Evolutionary conservation across 1,140 invertebrate genomes (phyloP), one percentile per base, ranked within the genome.

Genomic region (Pemphigus obesinymphae): DNA sequence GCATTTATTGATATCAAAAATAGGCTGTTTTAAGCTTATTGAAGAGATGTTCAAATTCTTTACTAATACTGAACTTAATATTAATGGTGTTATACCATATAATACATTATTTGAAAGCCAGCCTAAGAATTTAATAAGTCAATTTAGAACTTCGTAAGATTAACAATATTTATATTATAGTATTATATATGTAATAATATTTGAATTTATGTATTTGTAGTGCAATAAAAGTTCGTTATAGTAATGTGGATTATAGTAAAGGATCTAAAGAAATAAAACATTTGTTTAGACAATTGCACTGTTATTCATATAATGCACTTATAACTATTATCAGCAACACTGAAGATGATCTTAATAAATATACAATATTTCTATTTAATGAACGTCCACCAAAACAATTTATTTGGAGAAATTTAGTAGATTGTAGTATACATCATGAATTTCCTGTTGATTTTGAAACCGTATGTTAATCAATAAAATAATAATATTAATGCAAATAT

Each of bases 301-400:
- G 68, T 70, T 43, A 26, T 70, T 40, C 68, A 31, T 70, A 45
- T 17, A 70, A 70, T 3, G 6, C 40, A 20, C 68, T 70, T 26
- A 45, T 70, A 15, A 70, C 68, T 45, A 70, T 70, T 70, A 70
- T 70, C 15, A 70, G 68, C 40, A 70, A 70, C 23, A 70, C 68
- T 45, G 68, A 45, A 2, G 13, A 43, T 70, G 68, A 70, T 70
- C 1, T 45, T 23, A 23, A 70, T 45, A 45, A 43, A n/a, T 70
- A 43, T 40, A n/a, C 37, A 23, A 45, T 70, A 26, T 70, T 70
- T 70, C 7, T 70, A 8, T 70, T 70, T 45, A 43, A 43, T 70
- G 68, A 70, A 7, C 68, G 40, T 45, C 40, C 23, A 70, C 37
- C 68, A 7, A 70, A 45, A 70, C 34, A 40, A 70, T 70, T 13